Conservation (phyloP, 2,888 invertebrate species). For the Drosophila silvestris region DNA sequence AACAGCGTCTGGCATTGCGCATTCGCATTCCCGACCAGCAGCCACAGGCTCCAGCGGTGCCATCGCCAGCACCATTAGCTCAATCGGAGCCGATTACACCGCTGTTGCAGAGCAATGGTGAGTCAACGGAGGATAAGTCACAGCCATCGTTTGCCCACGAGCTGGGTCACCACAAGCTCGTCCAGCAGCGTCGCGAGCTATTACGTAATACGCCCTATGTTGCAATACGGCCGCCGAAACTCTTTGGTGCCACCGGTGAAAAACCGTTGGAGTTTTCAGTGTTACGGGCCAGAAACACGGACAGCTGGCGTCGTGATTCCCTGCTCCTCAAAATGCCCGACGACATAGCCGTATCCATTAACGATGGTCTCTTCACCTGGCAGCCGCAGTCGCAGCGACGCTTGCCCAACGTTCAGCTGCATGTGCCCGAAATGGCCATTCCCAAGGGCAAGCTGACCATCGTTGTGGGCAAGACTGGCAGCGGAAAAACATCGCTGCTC, state of each 20-base stretch:
- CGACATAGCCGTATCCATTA: constrained; percentile 83
- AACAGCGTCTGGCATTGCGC: constrained; percentile 72
- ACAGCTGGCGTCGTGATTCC: constrained; percentile 81
- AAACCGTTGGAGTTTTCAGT: constrained; percentile 65
- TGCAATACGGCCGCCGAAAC: constrained; percentile 76
- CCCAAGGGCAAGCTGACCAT: constrained; percentile 88
- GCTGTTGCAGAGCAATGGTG: constrained; percentile 48
- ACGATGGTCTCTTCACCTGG: constrained; percentile 80
- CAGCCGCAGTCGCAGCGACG: constrained; percentile 46
- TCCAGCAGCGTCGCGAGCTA: constrained; percentile 76
- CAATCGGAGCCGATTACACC: constrained; percentile 79
- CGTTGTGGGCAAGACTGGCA: constrained; percentile 92
- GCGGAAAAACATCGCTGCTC: constrained; percentile 92
- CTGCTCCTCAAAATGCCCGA: constrained; percentile 83
- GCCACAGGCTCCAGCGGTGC: background rate
- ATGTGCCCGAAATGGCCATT: constrained; percentile 82
- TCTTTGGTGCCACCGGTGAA: constrained; percentile 43
- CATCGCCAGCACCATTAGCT: constrained; percentile 67
- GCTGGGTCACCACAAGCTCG: constrained; percentile 63
- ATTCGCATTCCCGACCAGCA: constrained; percentile 63
- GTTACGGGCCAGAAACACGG: constrained; percentile 65
- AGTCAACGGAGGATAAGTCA: constrained; percentile 37
- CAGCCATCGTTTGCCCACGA: constrained; percentile 42
- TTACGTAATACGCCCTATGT: constrained; percentile 81
- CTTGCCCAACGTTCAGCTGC: constrained; percentile 67